Evolutionary conservation across 2,113 vertebrate species (phyloP).

Genomic region (Vireo altiloquus): DNA sequence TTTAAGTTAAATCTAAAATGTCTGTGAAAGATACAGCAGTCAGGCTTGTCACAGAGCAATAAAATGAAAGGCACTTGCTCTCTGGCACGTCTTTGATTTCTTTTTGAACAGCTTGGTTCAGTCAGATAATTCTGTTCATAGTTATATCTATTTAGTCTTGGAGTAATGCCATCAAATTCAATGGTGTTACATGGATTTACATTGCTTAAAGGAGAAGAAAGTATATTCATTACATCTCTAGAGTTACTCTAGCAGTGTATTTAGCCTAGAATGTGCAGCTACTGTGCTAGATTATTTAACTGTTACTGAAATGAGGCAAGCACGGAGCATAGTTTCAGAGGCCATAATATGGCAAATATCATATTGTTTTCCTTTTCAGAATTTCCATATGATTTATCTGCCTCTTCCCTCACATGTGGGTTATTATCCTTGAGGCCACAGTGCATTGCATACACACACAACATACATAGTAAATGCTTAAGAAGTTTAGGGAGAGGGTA

Average conservation of each 20-base stretch:
- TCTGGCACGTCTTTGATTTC: slow-evolving; percentile 39
- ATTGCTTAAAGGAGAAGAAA: slow-evolving; percentile 17
- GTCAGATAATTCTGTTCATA: slow-evolving; percentile 48
- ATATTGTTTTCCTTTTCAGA: neutral
- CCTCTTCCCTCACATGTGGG: neutral
- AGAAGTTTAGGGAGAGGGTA: neutral
- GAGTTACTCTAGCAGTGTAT: neutral
- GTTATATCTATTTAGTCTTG: slow-evolving; percentile 43
- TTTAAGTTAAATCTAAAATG: neutral
- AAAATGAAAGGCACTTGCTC: slow-evolving; percentile 20
- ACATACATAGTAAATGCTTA: neutral
- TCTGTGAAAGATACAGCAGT: neutral
- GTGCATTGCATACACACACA: neutral
- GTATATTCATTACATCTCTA: neutral
- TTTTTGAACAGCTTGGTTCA: slow-evolving; percentile 40
- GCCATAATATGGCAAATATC: neutral
- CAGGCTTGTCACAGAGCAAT: slow-evolving; percentile 15
- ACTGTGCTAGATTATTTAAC: neutral
- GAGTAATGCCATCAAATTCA: slow-evolving; percentile 7
- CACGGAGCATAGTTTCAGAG: neutral
- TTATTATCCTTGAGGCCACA: neutral
- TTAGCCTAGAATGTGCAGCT: neutral
- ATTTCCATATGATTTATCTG: neutral
- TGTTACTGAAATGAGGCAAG: neutral
- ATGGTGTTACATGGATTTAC: slow-evolving; percentile 14